Evolutionary conservation across 2,888 invertebrate species (phyloP), one percentile per base, ranked within the genome.

Genomic region (Hoplodrina blanda): DNA sequence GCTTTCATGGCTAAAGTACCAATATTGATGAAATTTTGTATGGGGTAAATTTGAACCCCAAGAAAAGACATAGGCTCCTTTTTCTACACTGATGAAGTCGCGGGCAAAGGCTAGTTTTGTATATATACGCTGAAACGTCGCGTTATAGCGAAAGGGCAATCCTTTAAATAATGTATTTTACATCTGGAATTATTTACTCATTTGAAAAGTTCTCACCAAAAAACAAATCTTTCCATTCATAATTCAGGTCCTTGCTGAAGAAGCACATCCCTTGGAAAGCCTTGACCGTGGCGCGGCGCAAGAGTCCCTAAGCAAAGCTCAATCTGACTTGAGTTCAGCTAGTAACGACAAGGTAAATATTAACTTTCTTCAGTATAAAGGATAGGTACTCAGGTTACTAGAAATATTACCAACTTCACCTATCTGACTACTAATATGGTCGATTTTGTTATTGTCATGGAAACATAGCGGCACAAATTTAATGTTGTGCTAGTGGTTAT

Each of bases 221-320:
- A 56, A 56, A 25, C 25, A 0, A 70, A 20, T 15, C 8, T 37
- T 37, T 8, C 8, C 33, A 37, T 37, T 37, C 8, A 8, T 37
- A 37, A 33, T 72, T 78, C 94, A 99, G 97, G 97, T 99, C 64
- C 95, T 99, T 81, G 99, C 99, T 46, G 99, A 99, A 94, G 99
- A 99, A 96, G 99, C 99, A 13, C 98, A 98, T 87, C 97, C 97
- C 15, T 89, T 99, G 57, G 99, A 98, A 84, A 97, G 97, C 86
- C 92, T 99, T 75, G 99, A 99, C 94, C 92, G 96, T 59, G 93
- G 96, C 65, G 98, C 98, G 62, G 98, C 98, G 54, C 97, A 97
- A 88, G 99, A 99, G 84, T 96, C 98, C 57, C 96, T 99, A 59
- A 96, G 95, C 88, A 97, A 98, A 95, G 99, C 99, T 15, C 98